These are phyloP conservation scores for Drosophila cracens DNA, from an alignment of 2,888 invertebrate genomes.

Conservation along the genomic window DNA sequence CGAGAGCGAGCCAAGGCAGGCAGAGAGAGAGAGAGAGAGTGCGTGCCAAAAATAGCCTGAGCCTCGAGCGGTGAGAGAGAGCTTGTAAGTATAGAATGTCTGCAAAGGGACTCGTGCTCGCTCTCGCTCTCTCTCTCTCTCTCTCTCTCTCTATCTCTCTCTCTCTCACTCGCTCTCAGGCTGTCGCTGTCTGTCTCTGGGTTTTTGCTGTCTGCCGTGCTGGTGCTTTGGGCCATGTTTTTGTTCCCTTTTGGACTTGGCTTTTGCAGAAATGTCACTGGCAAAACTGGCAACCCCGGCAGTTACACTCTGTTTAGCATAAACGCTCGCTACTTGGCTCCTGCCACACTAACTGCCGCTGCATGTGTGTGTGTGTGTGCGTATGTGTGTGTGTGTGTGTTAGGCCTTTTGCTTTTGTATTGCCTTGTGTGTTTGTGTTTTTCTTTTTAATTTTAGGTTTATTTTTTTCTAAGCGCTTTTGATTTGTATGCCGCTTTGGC, in stretches of 20 bases:
- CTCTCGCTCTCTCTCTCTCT: constrained; percentile 1
- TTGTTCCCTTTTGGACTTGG: constrained; percentile 61
- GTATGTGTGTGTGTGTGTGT: constrained; percentile 30
- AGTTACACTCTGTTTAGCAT: constrained; percentile 82
- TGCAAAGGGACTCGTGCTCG: constrained; percentile 46
- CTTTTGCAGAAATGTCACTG: constrained; percentile 78
- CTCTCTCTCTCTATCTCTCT: background rate
- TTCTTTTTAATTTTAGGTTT: constrained; percentile 69
- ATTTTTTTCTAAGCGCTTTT: constrained; percentile 70
- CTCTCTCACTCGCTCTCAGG: constrained; percentile 12
- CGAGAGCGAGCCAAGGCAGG: constrained; percentile 48
- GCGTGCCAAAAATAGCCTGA: constrained; percentile 67
- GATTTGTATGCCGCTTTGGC: constrained; percentile 63
- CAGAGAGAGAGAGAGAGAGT: constrained; percentile 10
- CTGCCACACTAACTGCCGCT: constrained; percentile 38
- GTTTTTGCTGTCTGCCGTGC: constrained; percentile 7
- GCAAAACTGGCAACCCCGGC: constrained; percentile 77
- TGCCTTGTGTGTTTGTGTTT: constrained; percentile 42
- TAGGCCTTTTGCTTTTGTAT: constrained; percentile 58
- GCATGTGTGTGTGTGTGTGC: constrained; percentile 5
- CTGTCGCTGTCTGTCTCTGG: constrained; percentile 1
- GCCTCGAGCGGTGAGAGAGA: constrained; percentile 37
- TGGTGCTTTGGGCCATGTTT: constrained; percentile 59
- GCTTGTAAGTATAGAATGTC: constrained; percentile 62
- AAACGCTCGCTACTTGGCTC: constrained; percentile 81